Conservation (phyloP, 2,888 invertebrate species). For the Platypus cylindrus region DNA sequence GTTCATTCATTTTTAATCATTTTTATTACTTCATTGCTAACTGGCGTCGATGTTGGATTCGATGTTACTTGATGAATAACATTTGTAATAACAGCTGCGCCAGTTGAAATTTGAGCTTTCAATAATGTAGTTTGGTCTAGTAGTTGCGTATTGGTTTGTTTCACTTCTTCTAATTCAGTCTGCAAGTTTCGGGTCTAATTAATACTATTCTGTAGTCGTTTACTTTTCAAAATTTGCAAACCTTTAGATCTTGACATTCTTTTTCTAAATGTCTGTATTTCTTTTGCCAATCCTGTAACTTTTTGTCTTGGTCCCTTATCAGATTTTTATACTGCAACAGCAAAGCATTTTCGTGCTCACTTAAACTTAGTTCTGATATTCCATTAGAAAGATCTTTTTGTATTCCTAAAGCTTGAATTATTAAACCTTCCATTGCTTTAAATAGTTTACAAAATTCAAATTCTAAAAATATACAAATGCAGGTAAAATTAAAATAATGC, state of each 20-base stretch:
- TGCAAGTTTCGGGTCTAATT: conserved; percentile 21
- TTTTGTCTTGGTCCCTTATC: conserved; percentile 78
- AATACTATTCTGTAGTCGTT: background rate
- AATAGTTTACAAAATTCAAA: conserved; percentile 90
- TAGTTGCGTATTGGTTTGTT: conserved; percentile 58
- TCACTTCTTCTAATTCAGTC: conserved; percentile 51
- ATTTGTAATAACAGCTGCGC: conserved; percentile 18
- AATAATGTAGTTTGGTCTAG: conserved; percentile 79
- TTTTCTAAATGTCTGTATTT: conserved; percentile 25
- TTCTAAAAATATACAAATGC: conserved; percentile 46
- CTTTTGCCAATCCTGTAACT: conserved; percentile 43
- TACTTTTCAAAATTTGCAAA: conserved; percentile 20
- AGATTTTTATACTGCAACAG: conserved; percentile 77
- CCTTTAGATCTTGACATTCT: conserved; percentile 34
- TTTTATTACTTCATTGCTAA: background rate
- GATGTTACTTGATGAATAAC: conserved; percentile 19
- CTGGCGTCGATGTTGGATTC: conserved; percentile 1
- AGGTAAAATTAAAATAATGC: background rate
- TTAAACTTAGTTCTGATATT: conserved; percentile 38
- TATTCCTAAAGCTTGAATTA: conserved; percentile 28
- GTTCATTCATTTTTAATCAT: no score
- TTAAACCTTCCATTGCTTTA: conserved; percentile 56
- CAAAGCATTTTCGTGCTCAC: conserved; percentile 38
- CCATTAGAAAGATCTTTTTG: conserved; percentile 38
- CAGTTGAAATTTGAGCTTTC: conserved; percentile 50